Base-by-base conservation (phyloP, 1,140 invertebrate species). In the Araneus ventricosus region DNA sequence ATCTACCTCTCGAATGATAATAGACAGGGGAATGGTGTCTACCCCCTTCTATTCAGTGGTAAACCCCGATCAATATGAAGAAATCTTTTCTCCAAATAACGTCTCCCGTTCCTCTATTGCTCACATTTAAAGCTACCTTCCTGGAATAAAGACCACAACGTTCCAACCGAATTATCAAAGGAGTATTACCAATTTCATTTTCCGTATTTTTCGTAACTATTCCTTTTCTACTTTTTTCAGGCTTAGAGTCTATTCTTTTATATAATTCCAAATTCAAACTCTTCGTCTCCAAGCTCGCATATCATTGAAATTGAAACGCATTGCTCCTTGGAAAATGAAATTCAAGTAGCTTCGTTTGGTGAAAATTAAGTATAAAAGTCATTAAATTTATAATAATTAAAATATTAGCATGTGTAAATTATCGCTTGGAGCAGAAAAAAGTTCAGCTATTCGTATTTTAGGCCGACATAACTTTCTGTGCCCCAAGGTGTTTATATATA, bases 11-110 rank as follows among this genome's bases (percentile, higher is more conserved):
- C 80, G 22, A 82, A 52, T 52, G 80, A 82, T 82, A 45, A 82
- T 82, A 45, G 39, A 41, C 80, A 41, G 80, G 24, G 80, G 39
- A 82, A 45, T 80, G 8, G 80, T 34, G 41, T 82, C 39, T 59
- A 86, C 52, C 84, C 84, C 84, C 57, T 30, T 37, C 17, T 22
- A 59, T 86, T 86, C 84, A 86, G 84, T 86, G 84, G 84, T 86
- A 86, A 86, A 57, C 84, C 57, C 84, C 84, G 57, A 86, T 86
- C 84, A 86, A 86, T 86, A 86, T 59, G 57, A 61, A 75, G 45
- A 86, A 61, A 86, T 57, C 84, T 61, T 61, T 86, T 57, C 84
- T 37, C 84, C 37, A 86, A 86, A 86, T 86, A 86, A 61, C 84
- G 57, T 37, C 27, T 57, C 30, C n/a, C 20, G 39, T 52, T 82